Evolutionary conservation across 53 echinoderm and acorn worm species (phyloP), one percentile per base, ranked within the genome.

Genomic region (Mesocentrotus franciscanus): DNA sequence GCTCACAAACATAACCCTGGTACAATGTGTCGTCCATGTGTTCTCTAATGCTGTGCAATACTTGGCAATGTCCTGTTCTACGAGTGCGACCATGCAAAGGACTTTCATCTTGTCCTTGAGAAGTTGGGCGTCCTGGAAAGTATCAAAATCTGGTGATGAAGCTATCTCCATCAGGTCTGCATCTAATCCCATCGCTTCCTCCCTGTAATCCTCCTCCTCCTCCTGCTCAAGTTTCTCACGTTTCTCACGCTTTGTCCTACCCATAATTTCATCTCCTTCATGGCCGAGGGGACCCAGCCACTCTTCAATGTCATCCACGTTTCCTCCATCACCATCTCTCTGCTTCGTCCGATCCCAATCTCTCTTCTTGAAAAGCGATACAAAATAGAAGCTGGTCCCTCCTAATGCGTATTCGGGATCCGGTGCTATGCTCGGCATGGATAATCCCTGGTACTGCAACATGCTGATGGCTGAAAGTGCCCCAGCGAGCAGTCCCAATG

Each of bases 1-100:
- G 95, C 96, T 96, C 1, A 97, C 58, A 71, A 97, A 59, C 58
- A 97, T 49, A n/a, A 96, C 61, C 85, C 91, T 93, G 72, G 96
- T 96, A 90, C 98, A 98, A 56, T 98, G 98, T 8, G 66, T 93
- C 7, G 91, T 83, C 98, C 98, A 98, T 9, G 98, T 96, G 36
- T 96, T 94, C 32, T 93, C 61, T 26, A 96, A 61, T 1, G 95
- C 18, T 91, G 93, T 95, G 74, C 87, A 90, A 84, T 95, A 95
- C 16, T 60, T 92, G 14, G 68, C 84, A 30, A 95, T 60, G 49
- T 95, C 66, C 4, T 56, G 61, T 22, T 90, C 83, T 7, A 42
- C 90, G 5, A 96, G 35, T 9, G 95, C 66, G 9, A 97, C 95
- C 90, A 96, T 95, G 79, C 98, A 98, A 10, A 98, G 95, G 14